Base-by-base conservation (phyloP, 1,140 invertebrate species). In the Diabrotica undecimpunctata region DNA sequence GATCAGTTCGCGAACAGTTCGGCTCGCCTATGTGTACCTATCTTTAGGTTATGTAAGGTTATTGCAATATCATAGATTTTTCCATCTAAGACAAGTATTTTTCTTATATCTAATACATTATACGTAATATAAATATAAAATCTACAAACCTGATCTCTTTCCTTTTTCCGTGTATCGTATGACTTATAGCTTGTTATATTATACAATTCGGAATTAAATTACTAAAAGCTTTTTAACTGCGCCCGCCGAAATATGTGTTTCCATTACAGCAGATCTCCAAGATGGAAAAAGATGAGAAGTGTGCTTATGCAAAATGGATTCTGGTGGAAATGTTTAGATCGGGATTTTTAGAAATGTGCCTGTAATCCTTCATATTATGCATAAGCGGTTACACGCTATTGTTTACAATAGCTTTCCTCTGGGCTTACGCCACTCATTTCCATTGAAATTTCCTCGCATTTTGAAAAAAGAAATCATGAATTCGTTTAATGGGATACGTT, bases 301-400 rank as follows among this genome's bases (percentile, higher is more conserved):
- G n/a, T 38, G 62, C 53, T 53, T 69, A 72, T 72, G 69, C 54
- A 73, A 69, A 73, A 71, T 71, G 67, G 67, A 73, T 70, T 70
- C 55, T 54, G 54, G 65, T 39, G 14, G 50, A 65, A 72, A 64
- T 65, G 67, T 63, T 71, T 67, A 71, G 64, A 63, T 69, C 56
- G 65, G 65, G 67, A 67, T 69, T 71, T 71, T 71, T 70, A 41
- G 67, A 71, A 70, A 70, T 71, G 69, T 69, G 57, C 66, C 67
- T 65, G 69, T 71, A 73, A 73, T 73, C 71, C 69, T 62, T 73
- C 69, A 69, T 69, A 67, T 71, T 69, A 73, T 73, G 69, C 69
- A 63, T 63, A 69, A 64, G 58, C 61, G 54, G 41, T 41, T 55
- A 38, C 25, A 54, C 37, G 50, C 10, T 46, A 46, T 46, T 46